Evolutionary conservation across 2,888 invertebrate genomes (phyloP).

Genomic region (Dasypogon diadema): DNA sequence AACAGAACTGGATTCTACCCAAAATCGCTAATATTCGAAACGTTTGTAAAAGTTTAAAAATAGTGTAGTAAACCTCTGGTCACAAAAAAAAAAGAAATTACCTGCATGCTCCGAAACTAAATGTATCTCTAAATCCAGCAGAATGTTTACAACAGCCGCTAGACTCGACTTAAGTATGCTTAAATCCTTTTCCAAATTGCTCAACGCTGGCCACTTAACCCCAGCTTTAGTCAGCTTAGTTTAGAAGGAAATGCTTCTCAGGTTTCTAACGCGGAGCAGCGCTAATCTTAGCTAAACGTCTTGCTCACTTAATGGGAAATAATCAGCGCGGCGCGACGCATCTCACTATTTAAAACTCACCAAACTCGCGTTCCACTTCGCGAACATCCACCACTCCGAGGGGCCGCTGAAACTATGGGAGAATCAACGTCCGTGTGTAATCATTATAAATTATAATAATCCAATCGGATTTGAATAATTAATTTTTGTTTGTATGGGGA

Average conservation of each 20-base stretch:
- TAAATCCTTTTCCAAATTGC: constrained; percentile 36
- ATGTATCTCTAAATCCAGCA: not conserved
- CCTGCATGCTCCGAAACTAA: not conserved
- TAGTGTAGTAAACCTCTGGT: too few species aligned
- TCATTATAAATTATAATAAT: constrained; percentile 69
- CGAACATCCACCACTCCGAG: constrained; percentile 10
- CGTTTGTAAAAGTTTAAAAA: too few species aligned
- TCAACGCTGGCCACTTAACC: constrained; percentile 30
- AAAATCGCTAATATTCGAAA: too few species aligned
- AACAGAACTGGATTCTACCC: too few species aligned
- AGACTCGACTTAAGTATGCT: not conserved
- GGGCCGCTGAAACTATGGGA: not conserved
- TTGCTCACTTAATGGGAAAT: constrained; percentile 3
- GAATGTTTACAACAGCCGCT: constrained; percentile 19
- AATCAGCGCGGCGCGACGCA: constrained; percentile 38
- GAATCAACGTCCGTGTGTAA: constrained; percentile 53
- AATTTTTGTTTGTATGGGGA: constrained; percentile 59
- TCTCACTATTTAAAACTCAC: constrained; percentile 12
- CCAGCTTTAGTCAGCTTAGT: constrained; percentile 24
- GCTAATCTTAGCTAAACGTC: constrained; percentile 31
- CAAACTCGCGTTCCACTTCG: constrained; percentile 45
- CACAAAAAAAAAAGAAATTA: not conserved
- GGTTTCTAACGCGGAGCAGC: constrained; percentile 15
- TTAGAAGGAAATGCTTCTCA: constrained; percentile 31
- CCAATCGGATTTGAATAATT: constrained; percentile 70